Conservation (phyloP, 2,888 invertebrate species). For the Lithophane socia region DNA sequence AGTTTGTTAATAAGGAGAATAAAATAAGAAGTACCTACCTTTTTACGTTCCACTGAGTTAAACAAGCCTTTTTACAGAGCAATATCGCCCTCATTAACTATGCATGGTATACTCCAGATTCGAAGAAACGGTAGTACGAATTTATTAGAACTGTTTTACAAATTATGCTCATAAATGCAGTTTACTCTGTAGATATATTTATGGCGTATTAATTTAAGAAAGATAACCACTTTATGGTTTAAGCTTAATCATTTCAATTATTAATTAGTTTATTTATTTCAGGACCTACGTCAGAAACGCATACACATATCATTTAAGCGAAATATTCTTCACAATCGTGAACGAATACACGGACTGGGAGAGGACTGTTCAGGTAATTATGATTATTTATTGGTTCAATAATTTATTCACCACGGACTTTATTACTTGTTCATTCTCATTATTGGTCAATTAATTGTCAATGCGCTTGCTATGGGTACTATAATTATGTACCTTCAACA, state of each 20-base stretch:
- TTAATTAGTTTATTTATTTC: slow-evolving; percentile 46
- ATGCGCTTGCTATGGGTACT: neutral
- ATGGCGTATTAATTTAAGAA: neutral
- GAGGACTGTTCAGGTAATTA: slow-evolving; percentile 92
- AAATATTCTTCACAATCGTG: slow-evolving; percentile 98
- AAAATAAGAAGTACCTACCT: neutral
- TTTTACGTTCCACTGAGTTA: neutral
- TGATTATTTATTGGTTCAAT: slow-evolving; percentile 31
- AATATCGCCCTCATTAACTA: neutral
- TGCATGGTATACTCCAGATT: no score
- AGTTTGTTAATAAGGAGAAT: neutral
- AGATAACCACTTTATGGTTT: neutral
- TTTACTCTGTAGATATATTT: neutral
- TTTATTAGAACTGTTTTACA: neutral
- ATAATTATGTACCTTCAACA: no score
- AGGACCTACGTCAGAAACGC: slow-evolving; percentile 98
- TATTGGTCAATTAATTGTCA: slow-evolving; percentile 38
- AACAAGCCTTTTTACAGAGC: neutral
- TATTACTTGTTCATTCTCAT: slow-evolving; percentile 49
- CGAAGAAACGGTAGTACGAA: neutral
- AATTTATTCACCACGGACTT: slow-evolving; percentile 40
- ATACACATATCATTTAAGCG: slow-evolving; percentile 98
- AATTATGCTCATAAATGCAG: neutral
- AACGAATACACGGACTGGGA: slow-evolving; percentile 99
- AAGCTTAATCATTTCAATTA: neutral